Evolutionary conservation across 2,888 invertebrate species (phyloP), one percentile per base, ranked within the genome.

Genomic region (Epirrhoe tristata): DNA sequence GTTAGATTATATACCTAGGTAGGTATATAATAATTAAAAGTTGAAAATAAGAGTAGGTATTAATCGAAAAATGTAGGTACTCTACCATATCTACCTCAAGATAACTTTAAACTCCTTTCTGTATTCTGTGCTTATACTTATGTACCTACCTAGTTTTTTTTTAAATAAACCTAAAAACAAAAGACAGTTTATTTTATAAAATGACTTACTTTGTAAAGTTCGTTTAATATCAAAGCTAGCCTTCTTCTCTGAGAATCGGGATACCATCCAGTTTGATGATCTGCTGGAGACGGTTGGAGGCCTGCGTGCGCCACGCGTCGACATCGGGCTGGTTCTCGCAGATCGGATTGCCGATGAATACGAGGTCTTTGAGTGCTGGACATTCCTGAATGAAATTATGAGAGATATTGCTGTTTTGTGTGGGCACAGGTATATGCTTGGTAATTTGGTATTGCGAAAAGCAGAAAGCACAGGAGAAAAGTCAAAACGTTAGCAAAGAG

Each of bases 341-440:
- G 24, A 98, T 82, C 0, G 97, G 96, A 89, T 98, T 98, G 0
- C 96, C 98, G 48, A 95, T 94, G 85, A 98, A 97, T 3, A 97
- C 94, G 3, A 99, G 91, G 77, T 98, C 98, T 81, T 96, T 93
- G 0, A 97, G 88, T 4, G 91, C 85, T 0, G 0, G 95, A 96
- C 85, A 67, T 7, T 66, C 58, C 66, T 66, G 6, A 14, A 63
- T 14, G 0, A 54, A 43, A 31, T 36, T 16, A n/a, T n/a, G 95
- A 95, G 65, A 14, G 43, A 7, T 43, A 12, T 43, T 7, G 5
- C 43, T 12, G 43, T 39, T 39, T 12, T 12, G 39, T 39, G 39
- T 32, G 6, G 6, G 32, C 32, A 32, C n/a, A n/a, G n/a, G n/a
- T 32, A 32, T 32, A 32, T 5, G 32, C 32, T 32, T 32, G 32